Percentiles rank a stretch among this genome's conserved stretches.
phyloP scores from a whole-genome alignment of 1,140 invertebrate genomes.

The Drosophila tsacasi region DNA sequence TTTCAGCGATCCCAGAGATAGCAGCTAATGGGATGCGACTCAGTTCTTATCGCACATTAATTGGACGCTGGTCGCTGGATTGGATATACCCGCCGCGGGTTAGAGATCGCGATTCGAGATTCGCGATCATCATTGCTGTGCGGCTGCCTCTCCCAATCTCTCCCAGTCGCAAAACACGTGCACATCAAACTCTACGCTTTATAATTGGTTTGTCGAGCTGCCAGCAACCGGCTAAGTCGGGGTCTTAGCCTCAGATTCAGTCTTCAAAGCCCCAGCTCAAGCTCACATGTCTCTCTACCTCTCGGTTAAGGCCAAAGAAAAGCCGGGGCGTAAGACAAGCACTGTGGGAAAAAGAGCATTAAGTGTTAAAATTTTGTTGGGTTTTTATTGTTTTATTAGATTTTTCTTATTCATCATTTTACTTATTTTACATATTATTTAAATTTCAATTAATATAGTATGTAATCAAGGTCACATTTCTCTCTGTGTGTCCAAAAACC shows the following conservation, averaged over 20 bases:
- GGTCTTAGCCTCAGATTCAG: constrained; percentile 38
- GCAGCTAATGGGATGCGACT: constrained; percentile 23
- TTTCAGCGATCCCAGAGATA: constrained; percentile 4
- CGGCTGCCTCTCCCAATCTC: constrained; percentile 22
- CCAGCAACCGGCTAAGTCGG: constrained; percentile 54
- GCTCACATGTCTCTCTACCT: constrained; percentile 26
- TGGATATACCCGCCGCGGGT: constrained; percentile 42
- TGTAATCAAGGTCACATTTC: neutral
- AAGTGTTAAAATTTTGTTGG: no score
- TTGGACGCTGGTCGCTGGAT: constrained; percentile 37
- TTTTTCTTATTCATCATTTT: neutral
- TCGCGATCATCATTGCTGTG: constrained; percentile 18
- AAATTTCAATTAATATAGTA: no score
- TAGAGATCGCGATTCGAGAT: constrained; percentile 39
- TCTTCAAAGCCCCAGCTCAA: constrained; percentile 29
- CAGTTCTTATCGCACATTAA: constrained; percentile 37
- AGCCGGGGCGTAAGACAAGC: constrained; percentile 18
- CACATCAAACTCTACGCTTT: constrained; percentile 71
- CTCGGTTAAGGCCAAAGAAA: constrained; percentile 27
- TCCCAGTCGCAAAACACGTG: constrained; percentile 51
- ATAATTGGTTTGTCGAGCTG: constrained; percentile 77
- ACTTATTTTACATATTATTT: neutral
- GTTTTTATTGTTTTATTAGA: neutral
- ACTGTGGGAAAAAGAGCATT: constrained; percentile 1
- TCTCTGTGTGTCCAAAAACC: constrained; percentile 42